Conservation (phyloP, 2,888 invertebrate genomes). For the Tanypteryx hageni region DNA sequence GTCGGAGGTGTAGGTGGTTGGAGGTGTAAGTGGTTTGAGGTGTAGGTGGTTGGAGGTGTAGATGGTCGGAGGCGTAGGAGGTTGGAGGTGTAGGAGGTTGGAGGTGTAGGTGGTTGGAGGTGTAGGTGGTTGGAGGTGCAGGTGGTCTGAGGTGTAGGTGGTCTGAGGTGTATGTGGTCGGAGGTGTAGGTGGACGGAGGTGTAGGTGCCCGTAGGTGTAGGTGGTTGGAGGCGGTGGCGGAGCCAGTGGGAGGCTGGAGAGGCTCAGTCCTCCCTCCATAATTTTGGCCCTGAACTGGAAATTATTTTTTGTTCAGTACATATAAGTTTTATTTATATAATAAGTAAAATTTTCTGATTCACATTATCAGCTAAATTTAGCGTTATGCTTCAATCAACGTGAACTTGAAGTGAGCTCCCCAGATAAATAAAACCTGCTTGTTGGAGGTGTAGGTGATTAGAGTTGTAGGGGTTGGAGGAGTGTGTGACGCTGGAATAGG, state of each 20-base stretch:
- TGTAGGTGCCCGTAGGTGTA: not conserved
- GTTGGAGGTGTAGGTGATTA: not conserved
- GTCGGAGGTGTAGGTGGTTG: not conserved
- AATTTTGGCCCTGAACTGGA: too few relatives aligned
- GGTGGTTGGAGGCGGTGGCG: not conserved
- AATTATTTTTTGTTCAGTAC: too few relatives aligned
- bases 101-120: not conserved
- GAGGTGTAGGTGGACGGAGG: not conserved
- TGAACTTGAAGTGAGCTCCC: too few relatives aligned
- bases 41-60: not conserved
- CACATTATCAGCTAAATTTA: too few relatives aligned
- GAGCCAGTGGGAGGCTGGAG: not conserved
- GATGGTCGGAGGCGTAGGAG: not conserved
- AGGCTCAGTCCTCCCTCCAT: too few relatives aligned
- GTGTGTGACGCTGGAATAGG: not conserved
- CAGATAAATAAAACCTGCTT: too few relatives aligned
- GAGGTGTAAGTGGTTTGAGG: not conserved
- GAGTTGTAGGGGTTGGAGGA: not conserved
- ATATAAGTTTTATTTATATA: too few relatives aligned
- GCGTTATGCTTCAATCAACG: too few relatives aligned
- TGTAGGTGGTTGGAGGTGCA: not conserved
- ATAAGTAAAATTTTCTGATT: too few relatives aligned
- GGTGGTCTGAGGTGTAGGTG: not conserved
- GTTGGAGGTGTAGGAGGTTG: not conserved
- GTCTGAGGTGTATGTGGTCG: not conserved